A percentile compares a stretch with the other conserved stretches of the same genome.
phyloP scores from a whole-genome alignment of 2,888 invertebrate genomes.

The Coleophora flavipennella region DNA sequence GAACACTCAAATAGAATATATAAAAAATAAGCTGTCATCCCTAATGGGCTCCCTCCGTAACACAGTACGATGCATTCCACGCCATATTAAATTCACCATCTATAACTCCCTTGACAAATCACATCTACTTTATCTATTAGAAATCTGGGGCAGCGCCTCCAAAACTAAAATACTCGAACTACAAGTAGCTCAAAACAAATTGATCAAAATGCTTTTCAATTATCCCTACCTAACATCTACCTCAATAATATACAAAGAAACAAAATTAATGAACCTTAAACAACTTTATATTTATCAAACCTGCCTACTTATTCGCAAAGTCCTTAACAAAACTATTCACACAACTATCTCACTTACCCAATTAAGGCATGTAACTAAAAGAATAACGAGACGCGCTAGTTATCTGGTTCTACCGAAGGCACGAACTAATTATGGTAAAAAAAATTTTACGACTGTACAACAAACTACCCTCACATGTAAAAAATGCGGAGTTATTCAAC shows the following conservation, averaged over 20 bases:
- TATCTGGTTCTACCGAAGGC: not conserved
- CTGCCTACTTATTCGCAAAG: not conserved
- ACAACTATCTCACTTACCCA: not conserved
- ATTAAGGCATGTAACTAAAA: not conserved
- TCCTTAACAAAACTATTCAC: not conserved
- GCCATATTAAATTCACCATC: not conserved
- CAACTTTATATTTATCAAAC: not conserved
- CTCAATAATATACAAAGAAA: not conserved
- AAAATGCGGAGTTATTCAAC: not conserved
- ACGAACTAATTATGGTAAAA: too few species aligned
- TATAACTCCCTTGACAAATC: constrained; percentile 4
- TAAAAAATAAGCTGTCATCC: constrained; percentile 1
- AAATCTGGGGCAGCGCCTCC: constrained; percentile 7
- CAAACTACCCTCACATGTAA: not conserved
- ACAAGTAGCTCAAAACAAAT: constrained; percentile 4
- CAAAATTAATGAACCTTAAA: not conserved
- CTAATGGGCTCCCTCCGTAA: constrained; percentile 1
- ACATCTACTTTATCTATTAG: constrained; percentile 2
- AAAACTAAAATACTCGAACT: constrained; percentile 2
- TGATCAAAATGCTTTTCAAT: constrained; percentile 5
- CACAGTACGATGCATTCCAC: constrained; percentile 1
- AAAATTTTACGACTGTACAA: not conserved
- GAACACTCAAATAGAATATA: not conserved
- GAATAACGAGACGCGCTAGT: not conserved
- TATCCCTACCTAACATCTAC: not conserved